These are phyloP conservation scores for Holothuria scabra DNA, from an alignment of 53 echinoderm and acorn worm species.

Conservation along the genomic window DNA sequence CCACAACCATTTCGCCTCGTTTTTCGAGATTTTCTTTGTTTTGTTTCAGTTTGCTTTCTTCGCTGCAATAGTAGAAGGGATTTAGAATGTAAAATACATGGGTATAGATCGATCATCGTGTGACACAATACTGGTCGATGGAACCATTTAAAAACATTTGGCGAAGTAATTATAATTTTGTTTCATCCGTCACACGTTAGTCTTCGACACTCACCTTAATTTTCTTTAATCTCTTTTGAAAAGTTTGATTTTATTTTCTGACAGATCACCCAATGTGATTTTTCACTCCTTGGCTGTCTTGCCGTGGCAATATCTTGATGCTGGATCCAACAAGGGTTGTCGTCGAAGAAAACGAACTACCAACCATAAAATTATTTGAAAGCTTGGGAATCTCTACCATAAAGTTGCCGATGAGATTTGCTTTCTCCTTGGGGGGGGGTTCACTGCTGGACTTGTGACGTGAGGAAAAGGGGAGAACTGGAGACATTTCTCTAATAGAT, in stretches of 20 bases:
- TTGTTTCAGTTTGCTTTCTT: too few species aligned
- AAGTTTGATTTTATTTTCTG: background rate
- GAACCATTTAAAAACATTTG: too few species aligned
- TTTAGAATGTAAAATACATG: too few species aligned
- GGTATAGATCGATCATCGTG: too few species aligned
- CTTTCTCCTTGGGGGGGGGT: slow-evolving; percentile 91
- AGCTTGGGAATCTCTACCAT: slow-evolving; percentile 73
- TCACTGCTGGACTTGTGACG: slow-evolving; percentile 92
- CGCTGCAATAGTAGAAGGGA: too few species aligned
- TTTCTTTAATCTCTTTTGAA: too few species aligned
- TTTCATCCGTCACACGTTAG: too few species aligned
- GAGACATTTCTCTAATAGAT: slow-evolving; percentile 73
- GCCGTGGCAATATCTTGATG: slow-evolving; percentile 94
- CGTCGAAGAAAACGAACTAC: slow-evolving; percentile 70
- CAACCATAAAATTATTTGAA: slow-evolving; percentile 82
- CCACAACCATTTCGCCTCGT: too few species aligned
- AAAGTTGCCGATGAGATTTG: slow-evolving; percentile 70
- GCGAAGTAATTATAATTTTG: too few species aligned
- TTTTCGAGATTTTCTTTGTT: too few species aligned
- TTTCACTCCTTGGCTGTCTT: slow-evolving; percentile 89
- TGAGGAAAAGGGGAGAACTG: slow-evolving; percentile 70
- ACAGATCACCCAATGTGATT: slow-evolving; percentile 89
- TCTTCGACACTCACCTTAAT: too few species aligned
- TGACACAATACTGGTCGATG: too few species aligned
- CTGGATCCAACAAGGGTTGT: slow-evolving; percentile 85